These are phyloP conservation scores for Lutjanus campechanus DNA, from an alignment of 2,797 vertebrate genomes.

Conservation along the genomic window DNA sequence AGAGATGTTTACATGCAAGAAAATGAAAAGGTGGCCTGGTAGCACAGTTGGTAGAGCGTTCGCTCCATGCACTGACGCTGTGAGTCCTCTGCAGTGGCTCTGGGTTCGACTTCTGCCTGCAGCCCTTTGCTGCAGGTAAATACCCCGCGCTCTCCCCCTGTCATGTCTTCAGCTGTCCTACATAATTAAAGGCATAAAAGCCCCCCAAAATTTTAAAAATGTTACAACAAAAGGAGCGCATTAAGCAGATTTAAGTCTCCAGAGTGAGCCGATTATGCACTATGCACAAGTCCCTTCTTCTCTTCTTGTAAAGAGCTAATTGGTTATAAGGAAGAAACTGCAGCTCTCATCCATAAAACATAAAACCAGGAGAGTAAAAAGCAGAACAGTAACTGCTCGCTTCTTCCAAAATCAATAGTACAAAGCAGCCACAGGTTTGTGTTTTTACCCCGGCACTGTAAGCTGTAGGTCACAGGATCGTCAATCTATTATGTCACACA, in stretches of 20 bases:
- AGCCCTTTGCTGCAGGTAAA: too few species aligned
- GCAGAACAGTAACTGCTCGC: constrained; percentile 24
- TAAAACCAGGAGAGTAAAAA: constrained; percentile 30
- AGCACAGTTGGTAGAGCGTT: too few species aligned
- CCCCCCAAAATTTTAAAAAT: too few species aligned
- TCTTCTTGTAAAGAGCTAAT: constrained; percentile 13
- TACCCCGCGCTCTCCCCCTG: too few species aligned
- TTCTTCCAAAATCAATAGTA: constrained; percentile 54
- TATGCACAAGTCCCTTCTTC: neutral
- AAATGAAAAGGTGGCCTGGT: neutral
- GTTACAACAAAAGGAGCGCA: neutral
- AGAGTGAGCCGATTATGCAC: constrained; percentile 3
- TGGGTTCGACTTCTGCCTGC: too few species aligned
- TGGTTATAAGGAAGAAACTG: constrained; percentile 12
- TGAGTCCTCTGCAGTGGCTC: too few species aligned
- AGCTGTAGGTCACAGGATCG: constrained; percentile 65
- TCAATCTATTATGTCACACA: constrained; percentile 67
- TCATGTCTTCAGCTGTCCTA: too few species aligned
- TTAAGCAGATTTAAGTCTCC: neutral
- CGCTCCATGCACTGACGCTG: too few species aligned
- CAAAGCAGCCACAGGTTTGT: constrained; percentile 51
- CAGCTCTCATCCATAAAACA: constrained; percentile 43
- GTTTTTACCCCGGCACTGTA: constrained; percentile 37
- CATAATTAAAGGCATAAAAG: too few species aligned
- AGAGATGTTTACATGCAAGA: neutral